These are phyloP conservation scores for Bothrops jararaca DNA, from an alignment of 2,113 vertebrate genomes.

Conservation along the genomic window DNA sequence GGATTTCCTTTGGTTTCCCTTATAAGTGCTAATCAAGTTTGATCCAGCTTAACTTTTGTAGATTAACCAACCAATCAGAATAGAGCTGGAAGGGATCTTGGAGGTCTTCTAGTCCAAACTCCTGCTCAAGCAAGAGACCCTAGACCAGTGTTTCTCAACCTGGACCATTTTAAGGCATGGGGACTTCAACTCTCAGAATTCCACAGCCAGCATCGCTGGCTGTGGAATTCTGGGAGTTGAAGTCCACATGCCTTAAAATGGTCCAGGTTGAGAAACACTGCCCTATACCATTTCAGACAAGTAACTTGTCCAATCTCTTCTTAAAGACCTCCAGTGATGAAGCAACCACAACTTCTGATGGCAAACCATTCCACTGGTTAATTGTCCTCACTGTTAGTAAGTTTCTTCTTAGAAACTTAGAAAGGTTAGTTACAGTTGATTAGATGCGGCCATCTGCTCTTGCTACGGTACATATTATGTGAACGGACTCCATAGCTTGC, in stretches of 20 bases:
- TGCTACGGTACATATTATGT: not conserved
- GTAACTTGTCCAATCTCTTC: not conserved
- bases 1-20: not conserved
- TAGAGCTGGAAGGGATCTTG: not conserved
- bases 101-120: not conserved
- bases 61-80: not conserved
- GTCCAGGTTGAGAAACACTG: no score
- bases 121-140: not conserved
- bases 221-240: no score
- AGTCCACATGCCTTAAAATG: no score
- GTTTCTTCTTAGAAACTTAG: not conserved
- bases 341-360: not conserved
- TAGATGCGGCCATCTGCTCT: not conserved
- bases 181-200: no score
- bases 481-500: not conserved
- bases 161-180: no score
- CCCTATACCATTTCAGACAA: not conserved
- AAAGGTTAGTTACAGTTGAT: not conserved
- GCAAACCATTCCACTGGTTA: not conserved
- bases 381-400: not conserved
- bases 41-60: not conserved
- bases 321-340: not conserved
- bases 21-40: not conserved
- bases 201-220: no score
- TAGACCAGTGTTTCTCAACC: not conserved